Base-by-base conservation (phyloP, 23 tunicate genomes). In the Diplosoma virens region DNA sequence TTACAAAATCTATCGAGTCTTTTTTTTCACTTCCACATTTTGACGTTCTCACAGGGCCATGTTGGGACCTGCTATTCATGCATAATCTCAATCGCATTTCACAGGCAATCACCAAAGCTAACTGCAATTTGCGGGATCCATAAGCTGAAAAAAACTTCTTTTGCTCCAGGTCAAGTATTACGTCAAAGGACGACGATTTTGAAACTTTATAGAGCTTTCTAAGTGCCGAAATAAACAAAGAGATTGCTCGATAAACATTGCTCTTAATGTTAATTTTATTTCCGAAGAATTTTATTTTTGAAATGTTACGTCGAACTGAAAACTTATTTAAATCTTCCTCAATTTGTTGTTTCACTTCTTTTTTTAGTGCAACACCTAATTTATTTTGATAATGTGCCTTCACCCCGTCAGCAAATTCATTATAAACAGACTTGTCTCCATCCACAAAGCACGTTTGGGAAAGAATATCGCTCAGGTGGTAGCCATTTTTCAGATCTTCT, bases 401-500 rank as follows among this genome's bases (percentile, higher is more conserved):
- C n/a, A n/a, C n/a, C n/a, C 22, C 5, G 61, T n/a, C 23, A 17
- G n/a, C 23, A 71, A 71, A 71, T 17, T 37, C 58, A 37, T 37
- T 16, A 48, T 33, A 79, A 9, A 79, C 28, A 5, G 4, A 30
- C 33, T 47, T 20, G 21, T 59, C 32, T 32, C 86, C 86, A 3
- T 65, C 70, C 7, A 81, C 70, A 54, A 37, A 54, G 21, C 69
- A 27, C 24, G 47, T 67, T 25, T 48, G 16, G 1, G 59, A 32
- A 56, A 81, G 31, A 52, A 81, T 81, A n/a, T 69, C 76, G 9
- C 70, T 16, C 20, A 81, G 69, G 31, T 81, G 78, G 56, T 81
- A 81, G 37, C 86, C 86, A 9, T 81, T 53, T 45, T 68, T 67
- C 0, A 81, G 14, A 2, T 54, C 59, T 28, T 55, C 21, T 14